phyloP scores from a whole-genome alignment of 1,140 invertebrate species.

The Wasmannia auropunctata region DNA sequence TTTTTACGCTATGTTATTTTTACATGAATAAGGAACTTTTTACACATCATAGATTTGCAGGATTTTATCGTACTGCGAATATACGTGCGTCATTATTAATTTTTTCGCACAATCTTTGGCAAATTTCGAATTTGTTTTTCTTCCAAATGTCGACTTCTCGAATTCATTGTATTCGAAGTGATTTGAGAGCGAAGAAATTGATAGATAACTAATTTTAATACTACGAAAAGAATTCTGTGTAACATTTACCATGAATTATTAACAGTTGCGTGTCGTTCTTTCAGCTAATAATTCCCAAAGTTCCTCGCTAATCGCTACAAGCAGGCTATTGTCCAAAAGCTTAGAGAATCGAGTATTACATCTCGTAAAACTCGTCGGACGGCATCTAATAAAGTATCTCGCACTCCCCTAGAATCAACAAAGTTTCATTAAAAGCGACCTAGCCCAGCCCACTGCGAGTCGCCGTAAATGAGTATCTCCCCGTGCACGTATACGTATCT shows the following conservation, averaged over 20 bases:
- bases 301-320: conserved; percentile 21
- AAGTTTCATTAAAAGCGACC: conserved; percentile 72
- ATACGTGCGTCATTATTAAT: background rate
- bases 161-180: background rate
- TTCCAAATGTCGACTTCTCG: background rate
- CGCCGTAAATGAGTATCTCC: conserved; percentile 60
- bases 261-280: background rate
- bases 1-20: too few relatives aligned
- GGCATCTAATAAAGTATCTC: conserved; percentile 64
- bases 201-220: background rate
- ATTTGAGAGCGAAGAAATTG: background rate
- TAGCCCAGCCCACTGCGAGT: conserved; percentile 43
- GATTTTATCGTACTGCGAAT: background rate
- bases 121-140: background rate
- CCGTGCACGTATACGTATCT: conserved; percentile 44
- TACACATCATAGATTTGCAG: too few relatives aligned
- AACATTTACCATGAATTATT: background rate
- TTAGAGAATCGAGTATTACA: conserved; percentile 62
- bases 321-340: conserved; percentile 47
- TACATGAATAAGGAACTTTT: too few relatives aligned
- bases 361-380: conserved; percentile 40
- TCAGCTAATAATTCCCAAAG: conserved; percentile 4
- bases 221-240: background rate
- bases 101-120: background rate
- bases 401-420: conserved; percentile 63